Conservation (phyloP, 2,888 invertebrate species). For the Pollenia angustigena region DNA sequence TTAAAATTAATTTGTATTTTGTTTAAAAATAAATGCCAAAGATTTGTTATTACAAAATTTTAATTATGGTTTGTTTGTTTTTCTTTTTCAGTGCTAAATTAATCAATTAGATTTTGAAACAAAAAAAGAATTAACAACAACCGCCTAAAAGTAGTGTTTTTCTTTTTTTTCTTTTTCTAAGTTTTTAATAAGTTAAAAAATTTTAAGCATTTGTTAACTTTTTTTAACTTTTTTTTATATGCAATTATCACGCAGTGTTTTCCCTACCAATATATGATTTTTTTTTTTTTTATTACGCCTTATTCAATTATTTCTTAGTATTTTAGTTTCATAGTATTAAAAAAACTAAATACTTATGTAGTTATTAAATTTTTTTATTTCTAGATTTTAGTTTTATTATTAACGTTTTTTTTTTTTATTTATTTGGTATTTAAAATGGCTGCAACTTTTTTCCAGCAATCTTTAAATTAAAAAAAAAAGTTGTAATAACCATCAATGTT, state of each 20-base stretch:
- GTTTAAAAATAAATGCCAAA: conserved; percentile 69
- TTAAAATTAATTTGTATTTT: conserved; percentile 69
- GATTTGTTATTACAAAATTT: conserved; percentile 28
- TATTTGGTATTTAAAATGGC: conserved; percentile 73
- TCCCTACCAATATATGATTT: conserved; percentile 60
- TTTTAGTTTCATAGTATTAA: conserved; percentile 18
- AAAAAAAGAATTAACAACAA: not conserved
- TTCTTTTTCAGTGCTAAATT: conserved; percentile 4
- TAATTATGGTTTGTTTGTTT: conserved; percentile 3
- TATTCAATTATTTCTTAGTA: conserved; percentile 38
- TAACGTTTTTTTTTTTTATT: conserved; percentile 69
- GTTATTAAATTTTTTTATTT: conserved; percentile 36
- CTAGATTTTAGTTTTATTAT: conserved; percentile 47
- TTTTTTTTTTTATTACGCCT: conserved; percentile 25
- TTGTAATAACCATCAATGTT: conserved; percentile 57
- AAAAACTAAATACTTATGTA: conserved; percentile 34
- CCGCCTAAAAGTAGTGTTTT: not conserved
- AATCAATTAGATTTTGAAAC: not conserved
- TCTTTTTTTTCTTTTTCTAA: conserved; percentile 22
- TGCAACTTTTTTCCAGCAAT: conserved; percentile 50
- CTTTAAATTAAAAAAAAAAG: conserved; percentile 41
- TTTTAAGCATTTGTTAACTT: conserved; percentile 2
- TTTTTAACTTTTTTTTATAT: conserved; percentile 57
- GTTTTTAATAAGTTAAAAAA: conserved; percentile 29
- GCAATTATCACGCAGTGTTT: conserved; percentile 71